Conservation (phyloP, 1,140 invertebrate species). For the Geopemphigus sp. region DNA sequence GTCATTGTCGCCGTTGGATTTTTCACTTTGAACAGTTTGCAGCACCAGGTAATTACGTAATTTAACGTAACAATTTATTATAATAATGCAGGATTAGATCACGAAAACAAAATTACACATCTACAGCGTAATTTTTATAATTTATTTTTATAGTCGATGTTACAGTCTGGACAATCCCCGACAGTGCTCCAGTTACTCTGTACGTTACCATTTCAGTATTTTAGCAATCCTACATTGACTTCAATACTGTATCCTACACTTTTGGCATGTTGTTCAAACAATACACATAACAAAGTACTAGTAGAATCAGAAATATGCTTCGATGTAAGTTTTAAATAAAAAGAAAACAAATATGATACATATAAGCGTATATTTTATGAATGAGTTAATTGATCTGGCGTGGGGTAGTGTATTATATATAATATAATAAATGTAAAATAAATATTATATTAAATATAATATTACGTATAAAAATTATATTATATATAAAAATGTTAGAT, state of each 20-base stretch:
- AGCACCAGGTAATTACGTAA: conserved; percentile 71
- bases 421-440: too few species aligned
- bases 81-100: background rate
- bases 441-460: too few species aligned
- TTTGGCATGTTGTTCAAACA: conserved; percentile 72
- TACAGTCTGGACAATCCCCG: conserved; percentile 74
- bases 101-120: background rate
- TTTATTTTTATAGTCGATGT: conserved; percentile 62
- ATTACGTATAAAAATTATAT: too few species aligned
- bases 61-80: background rate
- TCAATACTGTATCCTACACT: conserved; percentile 83
- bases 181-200: conserved; percentile 89
- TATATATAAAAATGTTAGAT: too few species aligned
- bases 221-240: conserved; percentile 73
- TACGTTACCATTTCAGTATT: conserved; percentile 83
- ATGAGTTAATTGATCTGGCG: background rate
- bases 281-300: conserved; percentile 68
- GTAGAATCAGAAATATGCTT: conserved; percentile 79
- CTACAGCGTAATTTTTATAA: background rate
- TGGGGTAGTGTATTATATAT: too few species aligned
- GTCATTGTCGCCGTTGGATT: conserved; percentile 77
- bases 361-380: too few species aligned
- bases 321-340: conserved; percentile 60
- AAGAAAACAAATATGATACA: too few species aligned
- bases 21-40: conserved; percentile 74